These are phyloP conservation scores for Ectemnius cavifrons DNA, from an alignment of 2,888 invertebrate species.

Conservation along the genomic window DNA sequence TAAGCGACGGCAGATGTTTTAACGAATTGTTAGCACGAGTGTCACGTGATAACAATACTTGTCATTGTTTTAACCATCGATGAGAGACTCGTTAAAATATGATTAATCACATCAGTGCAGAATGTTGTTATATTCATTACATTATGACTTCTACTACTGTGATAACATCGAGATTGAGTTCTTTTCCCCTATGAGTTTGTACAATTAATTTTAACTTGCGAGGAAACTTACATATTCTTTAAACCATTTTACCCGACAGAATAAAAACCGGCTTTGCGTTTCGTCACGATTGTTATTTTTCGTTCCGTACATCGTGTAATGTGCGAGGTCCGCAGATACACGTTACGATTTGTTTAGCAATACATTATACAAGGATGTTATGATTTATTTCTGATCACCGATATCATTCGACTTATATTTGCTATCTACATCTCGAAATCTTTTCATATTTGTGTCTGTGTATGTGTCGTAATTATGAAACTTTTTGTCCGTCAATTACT, in stretches of 20 bases:
- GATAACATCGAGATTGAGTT: slow-evolving; percentile 52
- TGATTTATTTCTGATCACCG: no score
- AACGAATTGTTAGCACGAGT: slow-evolving; percentile 29
- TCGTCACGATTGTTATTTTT: slow-evolving; percentile 11
- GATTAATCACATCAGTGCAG: slow-evolving; percentile 36
- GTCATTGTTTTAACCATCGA: slow-evolving; percentile 39
- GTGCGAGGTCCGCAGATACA: no score
- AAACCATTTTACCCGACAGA: slow-evolving; percentile 13
- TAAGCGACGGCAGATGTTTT: slow-evolving; percentile 3
- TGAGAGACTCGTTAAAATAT: slow-evolving; percentile 8
- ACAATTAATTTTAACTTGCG: slow-evolving; percentile 65
- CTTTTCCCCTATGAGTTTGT: slow-evolving; percentile 59
- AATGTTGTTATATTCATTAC: slow-evolving; percentile 46
- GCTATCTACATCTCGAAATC: no score
- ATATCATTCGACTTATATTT: no score
- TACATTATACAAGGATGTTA: no score
- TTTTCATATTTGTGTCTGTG: no score
- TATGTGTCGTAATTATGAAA: no score
- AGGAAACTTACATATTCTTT: slow-evolving; percentile 78
- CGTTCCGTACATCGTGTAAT: not conserved
- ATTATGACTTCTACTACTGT: slow-evolving; percentile 48
- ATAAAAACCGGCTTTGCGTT: slow-evolving; percentile 11
- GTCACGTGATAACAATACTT: slow-evolving; percentile 42
- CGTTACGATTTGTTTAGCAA: no score
- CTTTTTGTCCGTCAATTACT: no score